phyloP scores from a whole-genome alignment of 1,140 invertebrate species.

The Drosophila ficusphila region DNA sequence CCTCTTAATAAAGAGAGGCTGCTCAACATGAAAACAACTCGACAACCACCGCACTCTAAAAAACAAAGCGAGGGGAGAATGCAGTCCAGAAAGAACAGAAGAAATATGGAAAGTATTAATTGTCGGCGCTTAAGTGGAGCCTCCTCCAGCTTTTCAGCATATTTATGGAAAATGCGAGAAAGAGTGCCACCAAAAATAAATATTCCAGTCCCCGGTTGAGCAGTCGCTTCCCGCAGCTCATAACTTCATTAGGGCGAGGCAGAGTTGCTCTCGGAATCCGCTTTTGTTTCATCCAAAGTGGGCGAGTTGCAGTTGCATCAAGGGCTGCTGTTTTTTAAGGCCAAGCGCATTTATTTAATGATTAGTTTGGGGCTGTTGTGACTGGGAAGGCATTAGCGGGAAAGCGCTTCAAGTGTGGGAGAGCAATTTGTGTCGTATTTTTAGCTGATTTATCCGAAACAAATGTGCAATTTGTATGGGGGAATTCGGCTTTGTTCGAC shows the following conservation, averaged over 20 bases:
- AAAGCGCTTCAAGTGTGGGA: conserved; percentile 27
- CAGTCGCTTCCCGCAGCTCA: conserved; percentile 14
- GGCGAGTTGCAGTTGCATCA: conserved; percentile 36
- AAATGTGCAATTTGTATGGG: conserved; percentile 60
- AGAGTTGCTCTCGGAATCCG: conserved; percentile 38
- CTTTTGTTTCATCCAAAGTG: conserved; percentile 13
- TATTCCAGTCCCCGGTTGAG: conserved; percentile 16
- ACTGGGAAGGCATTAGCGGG: conserved; percentile 34
- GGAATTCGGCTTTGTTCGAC: conserved; percentile 6
- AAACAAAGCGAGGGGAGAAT: conserved; percentile 29
- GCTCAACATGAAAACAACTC: conserved; percentile 68
- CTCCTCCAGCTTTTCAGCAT: conserved; percentile 22
- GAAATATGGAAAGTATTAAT: conserved; percentile 65
- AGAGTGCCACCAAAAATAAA: conserved; percentile 40
- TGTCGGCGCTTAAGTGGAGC: conserved; percentile 63
- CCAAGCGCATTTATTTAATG: conserved; percentile 22
- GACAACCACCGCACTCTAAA: conserved; percentile 52
- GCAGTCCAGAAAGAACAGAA: not conserved
- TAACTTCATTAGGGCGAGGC: conserved; percentile 63
- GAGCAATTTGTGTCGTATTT: conserved; percentile 21
- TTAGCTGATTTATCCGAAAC: conserved; percentile 66
- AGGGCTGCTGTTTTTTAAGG: conserved; percentile 27
- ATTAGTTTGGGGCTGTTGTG: conserved; percentile 38
- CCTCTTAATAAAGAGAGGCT: not conserved
- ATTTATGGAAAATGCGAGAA: conserved; percentile 46